Base-by-base conservation (phyloP, 1,140 invertebrate species). In the Euwallacea similis region DNA sequence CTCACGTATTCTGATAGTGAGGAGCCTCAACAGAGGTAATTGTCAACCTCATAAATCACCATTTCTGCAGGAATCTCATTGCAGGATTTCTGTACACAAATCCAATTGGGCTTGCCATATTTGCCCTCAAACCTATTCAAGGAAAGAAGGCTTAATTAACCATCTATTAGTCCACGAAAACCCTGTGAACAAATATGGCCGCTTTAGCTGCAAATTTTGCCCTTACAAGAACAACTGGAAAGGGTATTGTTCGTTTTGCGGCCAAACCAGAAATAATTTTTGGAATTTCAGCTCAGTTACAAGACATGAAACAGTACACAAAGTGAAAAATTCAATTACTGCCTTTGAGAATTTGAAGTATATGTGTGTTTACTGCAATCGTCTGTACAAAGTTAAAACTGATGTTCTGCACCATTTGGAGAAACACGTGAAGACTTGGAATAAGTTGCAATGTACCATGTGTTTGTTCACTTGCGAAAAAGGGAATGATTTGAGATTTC, bases 141-240 rank as follows among this genome's bases (percentile, higher is more conserved):
- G 42, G 6, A 66, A 66, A 10, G 2, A 6, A 43, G 10, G 13
- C 4, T 13, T 50, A 7, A 42, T n/a, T 7, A 66, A 10, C 10
- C 64, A 66, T 43, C 1, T 44, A 0, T 33, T 66, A 21, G 3
- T n/a, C 13, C 64, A 66, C 33, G 64, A 66, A 56, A 33, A 42
- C 11, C 64, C 64, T n/a, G n/a, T 41, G 0, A 66, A 66, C 46
- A 66, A 66, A 54, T 66, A 43, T 13, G 64, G 64, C 11, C 41
- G 42, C 10, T 66, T 42, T 43, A 21, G 43, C 13, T 66, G 64
- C 15, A 11, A 13, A 7, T 42, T 16, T 13, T 66, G 64, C 41
- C 64, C 64, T 9, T 66, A 42, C 56, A 66, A 42, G 15, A 46
- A 33, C 8, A 66, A 15, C 53, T 55, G 21, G 64, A 66, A 66